Conservation (phyloP, 2,113 vertebrate genomes). For the cattle (Bos taurus) region DNA sequence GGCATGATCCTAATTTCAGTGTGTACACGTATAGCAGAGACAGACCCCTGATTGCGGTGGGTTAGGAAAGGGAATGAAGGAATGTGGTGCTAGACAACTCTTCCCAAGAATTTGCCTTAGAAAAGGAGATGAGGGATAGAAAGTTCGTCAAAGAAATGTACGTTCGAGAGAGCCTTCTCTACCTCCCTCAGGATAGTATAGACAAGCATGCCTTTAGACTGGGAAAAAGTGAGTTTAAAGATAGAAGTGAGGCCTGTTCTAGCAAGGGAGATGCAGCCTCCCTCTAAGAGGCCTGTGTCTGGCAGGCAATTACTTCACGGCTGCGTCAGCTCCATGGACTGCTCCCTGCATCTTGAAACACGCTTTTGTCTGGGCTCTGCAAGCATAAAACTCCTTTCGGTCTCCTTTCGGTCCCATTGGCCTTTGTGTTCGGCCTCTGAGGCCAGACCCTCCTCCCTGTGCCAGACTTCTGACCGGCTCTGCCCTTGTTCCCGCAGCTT, state of each 20-base stretch:
- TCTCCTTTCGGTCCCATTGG: background rate
- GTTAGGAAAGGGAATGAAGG: background rate
- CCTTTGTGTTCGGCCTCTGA: background rate
- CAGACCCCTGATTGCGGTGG: background rate
- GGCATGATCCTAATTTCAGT: background rate
- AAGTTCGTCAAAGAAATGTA: background rate
- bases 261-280: background rate
- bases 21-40: accelerated
- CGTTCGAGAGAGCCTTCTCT: background rate
- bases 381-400: background rate
- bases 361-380: background rate
- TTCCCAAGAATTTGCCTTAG: background rate
- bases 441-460: background rate
- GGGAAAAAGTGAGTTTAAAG: background rate
- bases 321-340: background rate
- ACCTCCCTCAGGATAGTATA: background rate
- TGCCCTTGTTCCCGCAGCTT: background rate
- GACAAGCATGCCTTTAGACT: background rate
- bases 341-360: background rate
- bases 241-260: background rate
- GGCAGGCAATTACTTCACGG: background rate
- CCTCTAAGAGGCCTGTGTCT: background rate
- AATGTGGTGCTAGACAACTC: background rate
- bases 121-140: background rate
- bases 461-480: background rate